Base-by-base conservation (phyloP, 2,888 invertebrate species). In the Biston stratarius region DNA sequence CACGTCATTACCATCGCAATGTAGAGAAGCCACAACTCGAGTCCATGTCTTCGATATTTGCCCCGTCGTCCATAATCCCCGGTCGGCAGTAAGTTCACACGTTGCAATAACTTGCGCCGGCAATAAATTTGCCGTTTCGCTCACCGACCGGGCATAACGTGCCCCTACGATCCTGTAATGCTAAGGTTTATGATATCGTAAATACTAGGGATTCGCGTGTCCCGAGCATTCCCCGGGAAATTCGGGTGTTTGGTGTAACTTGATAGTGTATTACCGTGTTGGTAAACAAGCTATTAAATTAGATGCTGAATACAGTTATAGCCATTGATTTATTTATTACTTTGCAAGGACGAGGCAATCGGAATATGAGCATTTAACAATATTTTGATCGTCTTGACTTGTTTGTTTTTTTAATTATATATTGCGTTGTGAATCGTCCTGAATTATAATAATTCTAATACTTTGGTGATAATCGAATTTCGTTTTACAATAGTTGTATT, bases 141-240 rank as follows among this genome's bases (percentile, higher is more conserved):
- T 61, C 67, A 57, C 67, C 52, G 58, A 40, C 45, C n/a, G 44
- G 42, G 56, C 33, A 33, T 36, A 44, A 24, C 44, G 47, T 55
- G 55, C n/a, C 53, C 49, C 57, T 61, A 51, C 63, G 53, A 55
- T 55, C 55, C 59, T 56, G 67, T 67, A 67, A 67, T 62, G 67
- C 63, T 44, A 65, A 59, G 62, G 63, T 70, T 70, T 69, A 72
- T 49, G 68, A 66, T 70, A 64, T 70, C 72, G 62, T 72, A 72
- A 70, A 70, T 72, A 70, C 58, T 68, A 58, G 57, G 57, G 57
- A 61, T 57, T 52, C 52, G 58, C 47, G 34, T 34, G 53, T 64
- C 53, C 47, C 24, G 40, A 40, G 5, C 34, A 8, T 10, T 59
- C 64, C 14, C 53, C 53, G 14, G 58, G 47, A 14, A 47, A 34